Base-by-base conservation (phyloP, 2,797 vertebrate species). In the Phalanger gymnotis region DNA sequence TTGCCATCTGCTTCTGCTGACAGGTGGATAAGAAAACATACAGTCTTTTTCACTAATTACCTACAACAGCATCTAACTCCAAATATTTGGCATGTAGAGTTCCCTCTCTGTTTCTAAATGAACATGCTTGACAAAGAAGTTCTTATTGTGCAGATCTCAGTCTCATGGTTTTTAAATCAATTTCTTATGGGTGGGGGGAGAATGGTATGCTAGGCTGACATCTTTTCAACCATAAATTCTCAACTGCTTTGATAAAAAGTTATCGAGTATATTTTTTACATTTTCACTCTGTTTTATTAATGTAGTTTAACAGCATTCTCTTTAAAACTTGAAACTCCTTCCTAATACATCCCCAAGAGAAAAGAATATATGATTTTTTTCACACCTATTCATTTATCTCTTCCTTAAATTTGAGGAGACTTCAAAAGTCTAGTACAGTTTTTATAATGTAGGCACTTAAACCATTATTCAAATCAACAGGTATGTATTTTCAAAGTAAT, bases 101-200 rank as follows among this genome's bases (percentile, higher is more conserved):
- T 96, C 91, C 56, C 96, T 95, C 96, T 94, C 94, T 97, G 97
- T 98, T 98, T 98, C 97, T 97, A 98, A 98, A 97, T 97, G 98
- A 97, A 97, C 96, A 97, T 98, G 97, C 96, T 98, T 96, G 96
- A 98, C 98, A 98, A 98, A 97, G 98, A 97, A 95, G 95, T 95
- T 96, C 97, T 98, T 98, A 97, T 97, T 98, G 97, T 98, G 97
- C 97, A 98, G 97, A 98, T 97, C 94, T 98, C 97, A 98, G 97
- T 98, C 97, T 96, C 96, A 94, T 97, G 97, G 96, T 19, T 97
- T 98, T 97, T 97, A 97, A 96, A 94, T 96, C 94, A 98, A 97
- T 98, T 97, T 97, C 97, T 97, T 97, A 97, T 97, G 94, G 95
- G 90, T 92, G 97, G 94, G 96, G 96, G 66, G 66, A 1, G n/a